phyloP scores from a whole-genome alignment of 1,140 invertebrate genomes.

The Theocolax elegans region DNA sequence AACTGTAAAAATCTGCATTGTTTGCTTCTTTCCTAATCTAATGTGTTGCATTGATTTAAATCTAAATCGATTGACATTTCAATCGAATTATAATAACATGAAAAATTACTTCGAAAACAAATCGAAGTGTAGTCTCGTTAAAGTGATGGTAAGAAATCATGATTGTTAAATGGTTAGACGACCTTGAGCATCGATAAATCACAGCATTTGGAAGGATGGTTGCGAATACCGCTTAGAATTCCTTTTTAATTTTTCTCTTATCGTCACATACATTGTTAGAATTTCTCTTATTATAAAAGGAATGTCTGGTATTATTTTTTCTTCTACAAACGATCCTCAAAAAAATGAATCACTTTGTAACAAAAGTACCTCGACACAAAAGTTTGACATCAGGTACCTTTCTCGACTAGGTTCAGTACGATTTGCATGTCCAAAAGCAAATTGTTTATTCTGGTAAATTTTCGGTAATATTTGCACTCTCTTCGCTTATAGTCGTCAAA shows the following conservation, averaged over 20 bases:
- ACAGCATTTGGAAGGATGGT: slow-evolving; percentile 51
- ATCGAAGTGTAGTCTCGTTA: slow-evolving; percentile 21
- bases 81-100: slow-evolving; percentile 27
- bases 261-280: slow-evolving; percentile 10
- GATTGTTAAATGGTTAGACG: slow-evolving; percentile 34
- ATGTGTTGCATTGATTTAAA: slow-evolving; percentile 28
- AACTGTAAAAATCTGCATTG: slow-evolving; percentile 30
- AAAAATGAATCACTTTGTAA: slow-evolving; percentile 5
- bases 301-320: slow-evolving; percentile 16
- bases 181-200: slow-evolving; percentile 44
- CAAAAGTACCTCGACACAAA: slow-evolving; percentile 18
- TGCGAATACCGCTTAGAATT: slow-evolving; percentile 27
- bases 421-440: slow-evolving; percentile 32
- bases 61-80: slow-evolving; percentile 18
- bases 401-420: slow-evolving; percentile 45
- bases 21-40: slow-evolving; percentile 26
- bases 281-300: slow-evolving; percentile 4
- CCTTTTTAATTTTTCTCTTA: slow-evolving; percentile 10
- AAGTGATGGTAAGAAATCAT: slow-evolving; percentile 27
- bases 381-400: slow-evolving; percentile 38
- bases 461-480: slow-evolving; percentile 44
- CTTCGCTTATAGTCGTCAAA: slow-evolving; percentile 54
- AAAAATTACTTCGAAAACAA: slow-evolving; percentile 31
- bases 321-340: background rate
- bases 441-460: slow-evolving; percentile 46